Evolutionary conservation across 2,113 vertebrate species (phyloP), one percentile per base, ranked within the genome.

Genomic region (Malurus melanocephalus): DNA sequence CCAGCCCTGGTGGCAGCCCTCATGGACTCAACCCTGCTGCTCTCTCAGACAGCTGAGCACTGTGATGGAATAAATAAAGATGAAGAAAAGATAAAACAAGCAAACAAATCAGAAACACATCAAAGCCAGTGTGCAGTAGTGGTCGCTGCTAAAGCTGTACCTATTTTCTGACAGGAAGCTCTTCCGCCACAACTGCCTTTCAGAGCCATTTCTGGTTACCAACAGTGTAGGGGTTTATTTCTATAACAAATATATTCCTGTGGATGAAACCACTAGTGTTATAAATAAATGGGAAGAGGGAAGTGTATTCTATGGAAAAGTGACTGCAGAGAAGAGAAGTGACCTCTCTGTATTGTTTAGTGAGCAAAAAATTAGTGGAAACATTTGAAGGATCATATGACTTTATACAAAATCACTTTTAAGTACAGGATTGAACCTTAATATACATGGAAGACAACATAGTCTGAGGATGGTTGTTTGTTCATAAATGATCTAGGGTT

Each of bases 161-260:
- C 77, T 86, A 59, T 93, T 91, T 93, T 90, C 32, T 93, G 83
- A 67, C 86, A 94, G 94, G 90, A 95, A 91, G n/a, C 51, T 73
- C 59, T 92, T 91, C 91, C 35, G 19, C 38, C 43, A 79, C 51
- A 69, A 87, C 26, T 61, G 71, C 30, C 43, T 71, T 88, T 94
- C 35, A 81, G 67, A 56, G 53, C 8, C 13, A 4, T 64, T 95
- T 90, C 56, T 94, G 59, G 40, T 91, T 90, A 73, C 48, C 56
- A 88, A 16, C 9, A 64, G 40, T 56, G 56, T 33, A 69, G 26
- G 22, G 8, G 4, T 82, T 94, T 93, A 86, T 94, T 95, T 93
- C 74, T 87, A 16, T 66, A 92, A 88, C 30, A 85, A 81, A 85
- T 62, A 28, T 72, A 56, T 60, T 83, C 77, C 49, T 85, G 69